Conservation (phyloP, 1,140 invertebrate genomes). For the Phortica variegata region DNA sequence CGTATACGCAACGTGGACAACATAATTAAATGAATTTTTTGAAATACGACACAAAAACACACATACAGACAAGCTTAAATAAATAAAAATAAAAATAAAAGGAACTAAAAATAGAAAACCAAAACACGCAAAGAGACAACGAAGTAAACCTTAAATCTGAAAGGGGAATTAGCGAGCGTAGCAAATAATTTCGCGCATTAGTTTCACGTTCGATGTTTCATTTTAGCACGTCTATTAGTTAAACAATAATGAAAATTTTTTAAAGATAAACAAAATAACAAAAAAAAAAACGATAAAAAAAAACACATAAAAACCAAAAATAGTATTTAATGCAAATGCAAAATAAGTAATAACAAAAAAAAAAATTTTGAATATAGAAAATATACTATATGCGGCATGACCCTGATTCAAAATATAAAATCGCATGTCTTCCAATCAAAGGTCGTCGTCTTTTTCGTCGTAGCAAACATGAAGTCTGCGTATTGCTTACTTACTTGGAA, state of each 20-base stretch:
- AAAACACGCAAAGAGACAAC: too few species aligned
- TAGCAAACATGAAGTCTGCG: constrained; percentile 55
- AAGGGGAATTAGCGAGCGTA: too few species aligned
- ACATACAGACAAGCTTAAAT: too few species aligned
- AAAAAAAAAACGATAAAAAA: constrained; percentile 19
- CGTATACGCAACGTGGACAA: too few species aligned
- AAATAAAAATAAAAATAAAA: too few species aligned
- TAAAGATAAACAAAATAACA: not conserved
- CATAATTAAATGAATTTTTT: too few species aligned
- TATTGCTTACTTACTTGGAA: constrained; percentile 47
- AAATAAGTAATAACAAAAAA: too few species aligned
- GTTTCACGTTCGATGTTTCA: too few species aligned
- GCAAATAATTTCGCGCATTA: too few species aligned
- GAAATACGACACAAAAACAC: too few species aligned
- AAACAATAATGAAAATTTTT: not conserved
- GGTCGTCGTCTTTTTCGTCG: constrained; percentile 57
- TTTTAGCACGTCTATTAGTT: too few species aligned
- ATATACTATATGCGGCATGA: constrained; percentile 47
- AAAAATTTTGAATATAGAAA: constrained; percentile 29
- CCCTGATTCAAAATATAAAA: constrained; percentile 57
- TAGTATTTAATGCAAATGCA: constrained; percentile 10
- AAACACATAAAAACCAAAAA: constrained; percentile 28
- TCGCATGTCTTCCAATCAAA: constrained; percentile 58
- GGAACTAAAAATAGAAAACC: constrained; percentile 5
- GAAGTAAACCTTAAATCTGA: too few species aligned